Percentiles rank a stretch among this genome's conserved stretches.
These are phyloP conservation scores for Platyrinchus mystaceus DNA, from an alignment of 2,797 vertebrate genomes.

Conservation along the genomic window DNA sequence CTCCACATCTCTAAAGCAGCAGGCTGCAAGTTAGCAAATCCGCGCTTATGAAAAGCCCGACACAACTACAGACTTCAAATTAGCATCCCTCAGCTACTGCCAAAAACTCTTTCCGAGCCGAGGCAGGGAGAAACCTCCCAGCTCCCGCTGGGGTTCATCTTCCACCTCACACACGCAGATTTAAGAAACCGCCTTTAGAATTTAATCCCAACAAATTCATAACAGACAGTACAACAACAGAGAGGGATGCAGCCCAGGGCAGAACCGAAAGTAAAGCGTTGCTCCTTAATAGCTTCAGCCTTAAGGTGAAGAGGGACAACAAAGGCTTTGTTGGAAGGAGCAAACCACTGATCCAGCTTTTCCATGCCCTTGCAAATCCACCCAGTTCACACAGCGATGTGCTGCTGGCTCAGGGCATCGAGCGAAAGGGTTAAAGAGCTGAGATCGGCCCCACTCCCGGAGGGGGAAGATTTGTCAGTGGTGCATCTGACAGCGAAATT, in stretches of 20 bases:
- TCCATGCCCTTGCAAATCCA: not conserved
- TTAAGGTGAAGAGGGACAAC: not conserved
- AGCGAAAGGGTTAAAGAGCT: slow-evolving; percentile 39
- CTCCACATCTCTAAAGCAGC: not conserved
- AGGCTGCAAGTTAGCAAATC: not conserved
- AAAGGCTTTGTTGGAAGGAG: not conserved
- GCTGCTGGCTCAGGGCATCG: not conserved
- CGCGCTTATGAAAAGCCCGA: not conserved
- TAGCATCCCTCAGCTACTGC: not conserved
- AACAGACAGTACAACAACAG: not conserved
- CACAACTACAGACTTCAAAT: not conserved
- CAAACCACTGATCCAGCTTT: not conserved
- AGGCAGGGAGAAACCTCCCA: not conserved
- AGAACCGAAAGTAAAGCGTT: not conserved
- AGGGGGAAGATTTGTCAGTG: slow-evolving; percentile 43
- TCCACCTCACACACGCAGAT: not conserved
- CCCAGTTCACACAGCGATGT: not conserved
- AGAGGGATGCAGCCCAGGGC: not conserved
- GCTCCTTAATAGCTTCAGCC: not conserved
- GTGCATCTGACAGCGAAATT: slow-evolving; percentile 64
- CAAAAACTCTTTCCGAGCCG: not conserved
- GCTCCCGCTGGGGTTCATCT: not conserved
- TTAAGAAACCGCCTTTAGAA: not conserved
- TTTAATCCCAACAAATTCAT: not conserved
- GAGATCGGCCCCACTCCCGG: not conserved